Base-by-base conservation (phyloP, 2,888 invertebrate genomes). In the Adineta ricciae region DNA sequence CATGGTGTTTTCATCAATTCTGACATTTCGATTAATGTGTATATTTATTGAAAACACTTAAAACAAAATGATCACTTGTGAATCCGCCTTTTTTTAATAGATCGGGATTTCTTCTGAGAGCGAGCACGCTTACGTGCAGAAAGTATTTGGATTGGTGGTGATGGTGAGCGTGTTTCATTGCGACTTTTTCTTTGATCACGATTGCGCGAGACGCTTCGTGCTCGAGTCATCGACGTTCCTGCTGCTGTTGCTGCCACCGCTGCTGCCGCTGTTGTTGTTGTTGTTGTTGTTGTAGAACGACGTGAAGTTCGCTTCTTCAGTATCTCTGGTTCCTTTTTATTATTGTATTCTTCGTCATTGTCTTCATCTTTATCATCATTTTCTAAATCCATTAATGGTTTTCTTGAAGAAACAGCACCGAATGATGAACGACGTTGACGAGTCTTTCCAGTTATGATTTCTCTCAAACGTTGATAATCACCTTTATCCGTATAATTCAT, bases 401-500 rank as follows among this genome's bases (percentile, higher is more conserved):
- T 78, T 78, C 41, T 36, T 41, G 78, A 38, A 41, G 78, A 41
- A 41, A 41, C n/a, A n/a, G 24, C 78, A 38, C 78, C 41, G n/a
- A 41, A n/a, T 9, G 78, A 78, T 78, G 41, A 41, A 41, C 78
- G 38, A n/a, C 78, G 38, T 41, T 41, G 78, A 41, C 78, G 78
- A 38, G 38, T 19, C n/a, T 78, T 78, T 24, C 78, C 41, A 24
- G 2, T 41, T 0, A 78, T 78, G 4, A 78, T 78, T 78, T 78
- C 78, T 78, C 78, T 78, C 24, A 78, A 78, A 78, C 78, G 78
- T 41, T 19, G 38, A 78, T 78, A 78, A 78, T 78, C 41, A 24
- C 41, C 78, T 78, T 78, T 38, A 78, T 78, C 78, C 3, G 78
- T 41, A 78, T 78, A 78, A 41, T 78, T 41, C 78, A 78, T 78